Conservation (phyloP, 1,140 invertebrate genomes). For the Panagrolaimus sp. region DNA sequence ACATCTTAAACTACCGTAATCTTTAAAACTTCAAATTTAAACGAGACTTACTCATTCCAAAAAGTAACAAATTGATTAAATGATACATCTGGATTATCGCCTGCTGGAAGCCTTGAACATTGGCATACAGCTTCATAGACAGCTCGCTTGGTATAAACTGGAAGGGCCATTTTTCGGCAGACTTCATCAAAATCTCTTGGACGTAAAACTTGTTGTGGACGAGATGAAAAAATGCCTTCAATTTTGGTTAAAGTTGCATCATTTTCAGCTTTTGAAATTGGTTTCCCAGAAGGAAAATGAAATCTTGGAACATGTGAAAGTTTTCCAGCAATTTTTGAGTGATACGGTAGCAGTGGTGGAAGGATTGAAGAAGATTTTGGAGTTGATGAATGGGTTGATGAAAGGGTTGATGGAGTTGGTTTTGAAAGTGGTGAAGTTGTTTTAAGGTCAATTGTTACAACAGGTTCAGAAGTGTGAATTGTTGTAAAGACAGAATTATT, state of each 20-base stretch:
- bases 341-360: not conserved
- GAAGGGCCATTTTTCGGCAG: slow-evolving; percentile 23
- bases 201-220: not conserved
- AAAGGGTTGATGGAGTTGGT: not conserved
- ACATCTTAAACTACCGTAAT: too few relatives aligned
- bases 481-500: not conserved
- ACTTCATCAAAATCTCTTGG: slow-evolving; percentile 9
- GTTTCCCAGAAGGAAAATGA: slow-evolving; percentile 39
- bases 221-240: not conserved
- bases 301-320: slow-evolving; percentile 21
- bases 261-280: slow-evolving; percentile 37
- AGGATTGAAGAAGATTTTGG: not conserved
- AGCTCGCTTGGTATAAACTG: slow-evolving; percentile 39
- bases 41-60: slow-evolving; percentile 57
- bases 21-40: too few relatives aligned
- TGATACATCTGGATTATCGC: slow-evolving; percentile 24
- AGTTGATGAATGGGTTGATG: not conserved
- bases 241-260: slow-evolving; percentile 29
- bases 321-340: slow-evolving; percentile 1
- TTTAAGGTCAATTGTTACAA: not conserved
- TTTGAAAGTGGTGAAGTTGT: not conserved
- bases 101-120: slow-evolving; percentile 23
- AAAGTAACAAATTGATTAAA: slow-evolving; percentile 48
- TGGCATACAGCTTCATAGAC: slow-evolving; percentile 45
- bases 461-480: not conserved